phyloP scores from a whole-genome alignment of 2,888 invertebrate genomes.

The Heliothis peltigera region DNA sequence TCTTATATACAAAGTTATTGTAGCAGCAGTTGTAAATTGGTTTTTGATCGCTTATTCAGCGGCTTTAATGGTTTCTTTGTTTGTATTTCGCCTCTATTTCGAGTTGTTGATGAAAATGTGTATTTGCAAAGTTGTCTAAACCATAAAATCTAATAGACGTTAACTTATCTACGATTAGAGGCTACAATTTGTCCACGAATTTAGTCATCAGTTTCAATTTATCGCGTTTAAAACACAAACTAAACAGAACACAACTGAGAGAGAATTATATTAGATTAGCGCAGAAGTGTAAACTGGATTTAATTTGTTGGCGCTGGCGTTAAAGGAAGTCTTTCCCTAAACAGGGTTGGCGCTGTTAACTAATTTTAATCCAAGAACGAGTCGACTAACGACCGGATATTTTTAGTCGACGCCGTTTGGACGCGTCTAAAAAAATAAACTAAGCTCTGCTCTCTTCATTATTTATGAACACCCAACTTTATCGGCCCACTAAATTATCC shows the following conservation, averaged over 20 bases:
- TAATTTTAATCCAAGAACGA: slow-evolving; percentile 82
- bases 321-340: slow-evolving; percentile 69
- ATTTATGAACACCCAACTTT: slow-evolving; percentile 82
- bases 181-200: background rate
- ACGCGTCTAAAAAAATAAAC: slow-evolving; percentile 78
- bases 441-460: slow-evolving; percentile 73
- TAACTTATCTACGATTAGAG: background rate
- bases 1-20: slow-evolving; percentile 14
- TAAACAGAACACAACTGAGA: slow-evolving; percentile 38
- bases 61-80: slow-evolving; percentile 31
- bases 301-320: slow-evolving; percentile 61
- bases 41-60: slow-evolving; percentile 38
- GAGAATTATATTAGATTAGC: slow-evolving; percentile 59
- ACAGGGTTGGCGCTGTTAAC: slow-evolving; percentile 73
- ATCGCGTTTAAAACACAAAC: slow-evolving; percentile 23
- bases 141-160: background rate
- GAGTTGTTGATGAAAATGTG: slow-evolving; percentile 5
- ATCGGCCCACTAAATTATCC: slow-evolving; percentile 75
- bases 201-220: slow-evolving; percentile 16
- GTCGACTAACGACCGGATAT: slow-evolving; percentile 81
- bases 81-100: slow-evolving; percentile 13
- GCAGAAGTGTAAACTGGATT: slow-evolving; percentile 59
- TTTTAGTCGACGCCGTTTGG: slow-evolving; percentile 82
- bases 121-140: slow-evolving; percentile 8
- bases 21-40: slow-evolving; percentile 33